Percentiles rank a stretch among this genome's conserved stretches.
These are phyloP conservation scores for Embidobia sp. DNA, from an alignment of 2,888 invertebrate genomes.

Conservation along the genomic window DNA sequence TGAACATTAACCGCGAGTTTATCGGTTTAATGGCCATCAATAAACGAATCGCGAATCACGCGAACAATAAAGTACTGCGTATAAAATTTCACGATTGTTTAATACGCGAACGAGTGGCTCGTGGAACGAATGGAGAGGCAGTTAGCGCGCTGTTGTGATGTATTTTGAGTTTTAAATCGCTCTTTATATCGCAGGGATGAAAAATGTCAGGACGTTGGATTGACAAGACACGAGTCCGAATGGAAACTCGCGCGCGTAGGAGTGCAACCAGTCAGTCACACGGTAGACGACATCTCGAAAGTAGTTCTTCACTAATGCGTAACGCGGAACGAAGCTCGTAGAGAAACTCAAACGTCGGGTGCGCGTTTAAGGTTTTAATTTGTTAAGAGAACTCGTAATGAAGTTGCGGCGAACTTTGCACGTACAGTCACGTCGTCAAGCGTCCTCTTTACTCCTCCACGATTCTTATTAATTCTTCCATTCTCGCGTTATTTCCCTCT, in stretches of 20 bases:
- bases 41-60: constrained; percentile 22
- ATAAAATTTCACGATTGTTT: constrained; percentile 43
- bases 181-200: constrained; percentile 40
- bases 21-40: constrained; percentile 24
- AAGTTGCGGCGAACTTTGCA: constrained; percentile 75
- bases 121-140: constrained; percentile 25
- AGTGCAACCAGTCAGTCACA: constrained; percentile 53
- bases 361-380: constrained; percentile 76
- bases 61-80: constrained; percentile 29
- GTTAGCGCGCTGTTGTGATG: constrained; percentile 24
- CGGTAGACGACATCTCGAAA: constrained; percentile 58
- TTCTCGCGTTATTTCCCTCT: constrained; percentile 43
- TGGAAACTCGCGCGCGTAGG: constrained; percentile 48
- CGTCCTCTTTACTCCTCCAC: constrained; percentile 60
- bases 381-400: constrained; percentile 77
- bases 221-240: constrained; percentile 57
- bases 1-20: constrained; percentile 13
- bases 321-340: constrained; percentile 55
- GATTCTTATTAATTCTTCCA: constrained; percentile 56
- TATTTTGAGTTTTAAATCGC: constrained; percentile 39
- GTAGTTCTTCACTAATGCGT: constrained; percentile 59
- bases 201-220: constrained; percentile 51
- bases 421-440: constrained; percentile 58
- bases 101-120: constrained; percentile 36
- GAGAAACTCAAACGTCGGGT: constrained; percentile 76